Evolutionary conservation across 2,888 invertebrate species (phyloP), one percentile per base, ranked within the genome.

Genomic region (Erynnis tages): DNA sequence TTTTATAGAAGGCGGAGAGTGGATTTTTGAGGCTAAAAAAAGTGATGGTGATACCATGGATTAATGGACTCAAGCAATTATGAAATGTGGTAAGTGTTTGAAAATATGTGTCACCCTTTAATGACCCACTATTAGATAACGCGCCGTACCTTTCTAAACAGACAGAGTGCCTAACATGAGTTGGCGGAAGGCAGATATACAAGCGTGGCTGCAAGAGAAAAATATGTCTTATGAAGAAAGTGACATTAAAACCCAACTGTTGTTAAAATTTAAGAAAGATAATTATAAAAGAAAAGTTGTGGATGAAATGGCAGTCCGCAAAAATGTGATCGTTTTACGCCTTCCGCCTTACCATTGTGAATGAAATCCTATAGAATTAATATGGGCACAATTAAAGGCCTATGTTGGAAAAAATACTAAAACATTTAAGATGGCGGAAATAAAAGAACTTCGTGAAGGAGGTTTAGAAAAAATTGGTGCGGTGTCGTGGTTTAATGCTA

Each of bases 11-110:
- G 60, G 41, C 8, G 57, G 47, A 6, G 45, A 47, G 14, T 56
- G 41, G 34, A 47, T 64, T 35, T 60, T 60, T 50, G 55, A 62
- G 41, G 56, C 52, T 5, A 59, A 60, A 53, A 61, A 60, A 47
- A 29, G 11, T 7, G 30, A 47, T 1, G 56, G 53, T 6, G 54
- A 59, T 48, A 59, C 44, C 57, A 57, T 19, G 45, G 48, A 6
- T 53, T 57, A 55, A 63, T 59, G 56, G 54, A 57, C 40, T 44
- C 59, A 8, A 35, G 53, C 25, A 53, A 57, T 41, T 63, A 58
- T 35, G 56, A 62, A 55, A 48, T 54, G 34, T 62, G 56, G 58
- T 58, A 54, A 35, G 23, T 50, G 37, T 50, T 37, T 13, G n/a
- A 14, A 32, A 32, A 45, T 17, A 8, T 57, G 2, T 27, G n/a